These are phyloP conservation scores for Cydia strobilella DNA, from an alignment of 1,140 invertebrate species.

Conservation along the genomic window DNA sequence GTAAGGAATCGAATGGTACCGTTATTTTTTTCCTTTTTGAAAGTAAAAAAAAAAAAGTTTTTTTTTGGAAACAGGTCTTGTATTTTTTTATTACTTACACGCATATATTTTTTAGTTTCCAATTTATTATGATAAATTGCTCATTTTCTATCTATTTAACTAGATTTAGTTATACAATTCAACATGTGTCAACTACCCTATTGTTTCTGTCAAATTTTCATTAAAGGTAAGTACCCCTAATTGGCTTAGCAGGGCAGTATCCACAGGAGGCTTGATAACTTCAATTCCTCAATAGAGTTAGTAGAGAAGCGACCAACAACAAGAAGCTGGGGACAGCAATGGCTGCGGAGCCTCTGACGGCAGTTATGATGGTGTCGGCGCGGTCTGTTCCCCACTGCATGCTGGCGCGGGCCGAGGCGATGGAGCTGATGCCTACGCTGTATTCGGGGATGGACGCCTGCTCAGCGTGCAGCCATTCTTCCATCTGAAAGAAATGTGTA, in stretches of 20 bases:
- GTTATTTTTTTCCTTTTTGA: too few relatives aligned
- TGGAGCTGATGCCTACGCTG: constrained; percentile 53
- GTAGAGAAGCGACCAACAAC: constrained; percentile 47
- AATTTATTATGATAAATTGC: too few relatives aligned
- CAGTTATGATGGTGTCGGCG: constrained; percentile 51
- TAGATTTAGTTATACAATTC: too few relatives aligned
- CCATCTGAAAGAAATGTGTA: constrained; percentile 56
- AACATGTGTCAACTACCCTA: too few relatives aligned
- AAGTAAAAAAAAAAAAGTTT: too few relatives aligned
- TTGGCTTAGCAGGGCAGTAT: not conserved
- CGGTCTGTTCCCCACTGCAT: constrained; percentile 62
- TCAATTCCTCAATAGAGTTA: constrained; percentile 56
- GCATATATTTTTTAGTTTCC: too few relatives aligned
- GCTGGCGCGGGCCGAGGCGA: constrained; percentile 52
- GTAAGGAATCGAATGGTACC: too few relatives aligned
- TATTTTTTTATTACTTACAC: too few relatives aligned
- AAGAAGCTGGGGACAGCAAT: constrained; percentile 46
- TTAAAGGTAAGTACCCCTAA: too few relatives aligned
- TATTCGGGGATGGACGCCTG: constrained; percentile 49
- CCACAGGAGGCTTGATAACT: not conserved
- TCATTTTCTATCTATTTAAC: too few relatives aligned
- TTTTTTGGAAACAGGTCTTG: too few relatives aligned
- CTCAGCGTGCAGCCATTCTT: constrained; percentile 55
- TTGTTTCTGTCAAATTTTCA: too few relatives aligned
- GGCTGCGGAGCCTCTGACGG: constrained; percentile 51